These are phyloP conservation scores for Otolemur crassicaudatus DNA, from an alignment of 2,797 vertebrate genomes.

Conservation along the genomic window DNA sequence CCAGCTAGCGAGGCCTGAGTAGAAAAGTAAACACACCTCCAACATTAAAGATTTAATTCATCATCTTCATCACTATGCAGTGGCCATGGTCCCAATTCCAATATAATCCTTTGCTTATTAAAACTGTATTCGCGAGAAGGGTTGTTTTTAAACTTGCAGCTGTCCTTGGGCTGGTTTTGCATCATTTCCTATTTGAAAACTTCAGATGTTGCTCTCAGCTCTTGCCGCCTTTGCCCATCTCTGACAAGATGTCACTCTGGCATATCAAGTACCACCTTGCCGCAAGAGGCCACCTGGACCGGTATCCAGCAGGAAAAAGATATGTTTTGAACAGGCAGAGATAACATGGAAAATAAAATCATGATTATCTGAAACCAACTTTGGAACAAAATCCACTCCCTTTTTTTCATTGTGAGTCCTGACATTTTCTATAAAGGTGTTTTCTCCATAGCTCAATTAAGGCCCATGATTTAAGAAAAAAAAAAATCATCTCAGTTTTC, in stretches of 20 bases:
- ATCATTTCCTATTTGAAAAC: constrained; percentile 65
- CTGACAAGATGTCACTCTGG: not conserved
- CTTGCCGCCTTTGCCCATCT: not conserved
- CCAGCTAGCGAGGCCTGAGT: not conserved
- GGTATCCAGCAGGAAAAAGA: not conserved
- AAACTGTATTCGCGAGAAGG: not conserved
- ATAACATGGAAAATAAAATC: not conserved
- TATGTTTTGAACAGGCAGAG: not conserved
- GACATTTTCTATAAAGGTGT: not conserved
- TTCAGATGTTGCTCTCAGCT: constrained; percentile 29
- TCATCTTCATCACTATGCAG: not conserved
- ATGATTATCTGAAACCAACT: not conserved
- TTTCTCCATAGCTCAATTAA: not conserved
- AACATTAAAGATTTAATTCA: not conserved
- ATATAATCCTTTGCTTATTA: not conserved
- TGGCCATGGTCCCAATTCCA: not conserved
- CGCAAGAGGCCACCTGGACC: not conserved
- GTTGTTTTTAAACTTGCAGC: constrained; percentile 7
- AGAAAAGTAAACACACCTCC: not conserved
- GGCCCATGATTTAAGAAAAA: not conserved
- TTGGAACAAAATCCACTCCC: not conserved
- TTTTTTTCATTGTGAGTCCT: not conserved
- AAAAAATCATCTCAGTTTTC: not conserved
- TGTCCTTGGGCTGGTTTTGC: constrained; percentile 44
- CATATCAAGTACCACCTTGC: not conserved